phyloP scores from a whole-genome alignment of 2,888 invertebrate species.

The Drosophila multiciliata region DNA sequence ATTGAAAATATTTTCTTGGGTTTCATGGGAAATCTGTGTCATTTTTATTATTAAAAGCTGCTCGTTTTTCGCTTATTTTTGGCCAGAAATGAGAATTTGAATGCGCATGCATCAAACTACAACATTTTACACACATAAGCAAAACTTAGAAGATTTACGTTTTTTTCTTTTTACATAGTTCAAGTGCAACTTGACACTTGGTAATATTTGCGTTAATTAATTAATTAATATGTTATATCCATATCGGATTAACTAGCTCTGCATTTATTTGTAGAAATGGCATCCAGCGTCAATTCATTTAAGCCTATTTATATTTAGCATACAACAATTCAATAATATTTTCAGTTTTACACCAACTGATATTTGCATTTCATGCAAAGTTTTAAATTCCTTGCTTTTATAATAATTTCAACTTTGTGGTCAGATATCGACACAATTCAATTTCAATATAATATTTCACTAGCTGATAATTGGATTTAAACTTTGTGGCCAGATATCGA shows the following conservation, averaged over 20 bases:
- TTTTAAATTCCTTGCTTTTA: background rate
- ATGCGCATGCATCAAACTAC: constrained; percentile 2
- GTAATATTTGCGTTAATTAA: background rate
- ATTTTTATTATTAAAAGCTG: constrained; percentile 78
- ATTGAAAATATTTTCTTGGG: constrained; percentile 32
- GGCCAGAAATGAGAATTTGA: constrained; percentile 21
- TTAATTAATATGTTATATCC: background rate
- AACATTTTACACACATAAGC: constrained; percentile 37
- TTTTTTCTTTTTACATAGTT: background rate
- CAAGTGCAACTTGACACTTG: background rate
- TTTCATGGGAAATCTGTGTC: constrained; percentile 66
- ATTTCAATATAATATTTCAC: background rate
- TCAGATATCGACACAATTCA: background rate
- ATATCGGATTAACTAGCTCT: background rate
- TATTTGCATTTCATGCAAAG: background rate
- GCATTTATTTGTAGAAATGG: background rate
- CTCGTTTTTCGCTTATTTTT: constrained; percentile 45
- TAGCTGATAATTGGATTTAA: background rate
- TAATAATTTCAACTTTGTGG: background rate
- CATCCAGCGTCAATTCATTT: background rate
- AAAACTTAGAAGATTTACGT: constrained; percentile 7
- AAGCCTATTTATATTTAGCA: background rate
- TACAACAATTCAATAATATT: background rate
- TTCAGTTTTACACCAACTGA: background rate
- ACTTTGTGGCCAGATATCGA: constrained; percentile 14